These are phyloP conservation scores for Struthidea cinerea DNA, from an alignment of 2,113 vertebrate genomes.

Conservation along the genomic window DNA sequence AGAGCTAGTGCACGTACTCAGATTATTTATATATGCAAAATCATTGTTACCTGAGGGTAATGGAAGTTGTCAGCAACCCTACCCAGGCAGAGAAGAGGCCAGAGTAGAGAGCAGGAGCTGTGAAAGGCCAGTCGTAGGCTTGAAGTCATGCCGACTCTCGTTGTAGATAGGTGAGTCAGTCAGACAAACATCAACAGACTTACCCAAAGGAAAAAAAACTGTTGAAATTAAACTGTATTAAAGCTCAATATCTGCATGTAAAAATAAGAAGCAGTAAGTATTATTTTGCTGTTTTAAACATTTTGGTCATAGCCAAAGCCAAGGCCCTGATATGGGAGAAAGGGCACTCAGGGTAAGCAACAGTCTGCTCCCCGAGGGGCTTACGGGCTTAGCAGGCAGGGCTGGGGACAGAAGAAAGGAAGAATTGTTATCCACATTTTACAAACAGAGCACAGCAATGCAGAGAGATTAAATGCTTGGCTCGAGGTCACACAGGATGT, in stretches of 20 bases:
- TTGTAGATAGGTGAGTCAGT: neutral
- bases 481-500: neutral
- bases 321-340: neutral
- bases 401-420: neutral
- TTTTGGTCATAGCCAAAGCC: neutral
- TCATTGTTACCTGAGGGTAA: neutral
- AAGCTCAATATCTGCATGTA: neutral
- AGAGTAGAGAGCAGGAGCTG: neutral
- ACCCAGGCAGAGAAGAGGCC: neutral
- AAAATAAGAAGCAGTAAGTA: neutral
- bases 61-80: neutral
- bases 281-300: neutral
- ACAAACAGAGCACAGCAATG: neutral
- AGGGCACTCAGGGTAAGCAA: neutral
- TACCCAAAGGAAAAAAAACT: neutral
- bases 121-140: fast-evolving
- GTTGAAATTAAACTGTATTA: neutral
- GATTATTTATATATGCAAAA: neutral
- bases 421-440: neutral
- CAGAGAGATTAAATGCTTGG: neutral
- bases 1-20: neutral
- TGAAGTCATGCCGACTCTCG: neutral
- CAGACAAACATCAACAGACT: neutral
- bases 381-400: neutral
- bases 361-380: neutral